Evolutionary conservation across 2,113 vertebrate species (phyloP), one percentile per base, ranked within the genome.

Genomic region (Vireo altiloquus): DNA sequence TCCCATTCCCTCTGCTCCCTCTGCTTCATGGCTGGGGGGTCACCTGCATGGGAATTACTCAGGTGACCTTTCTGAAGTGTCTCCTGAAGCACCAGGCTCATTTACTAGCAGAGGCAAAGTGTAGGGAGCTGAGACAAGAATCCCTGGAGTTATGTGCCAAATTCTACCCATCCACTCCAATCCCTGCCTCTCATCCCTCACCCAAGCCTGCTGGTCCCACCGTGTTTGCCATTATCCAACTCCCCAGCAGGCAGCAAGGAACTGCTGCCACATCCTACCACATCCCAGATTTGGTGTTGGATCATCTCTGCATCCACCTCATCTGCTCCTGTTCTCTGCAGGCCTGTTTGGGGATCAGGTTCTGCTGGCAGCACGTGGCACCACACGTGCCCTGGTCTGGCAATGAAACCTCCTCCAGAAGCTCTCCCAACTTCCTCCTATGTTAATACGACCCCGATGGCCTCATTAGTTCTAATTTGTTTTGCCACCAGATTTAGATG

Each of bases 401-500:
- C 89, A 95, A 6, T 27, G 71, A 92, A 95, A 14, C n/a, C 70
- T 82, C 70, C 60, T 78, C 71, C 46, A 0, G 83, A 92, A 96
- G 70, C 80, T 89, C 84, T 95, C 89, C 89, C 37, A 8, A 78
- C 88, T 54, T 59, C 52, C 70, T 44, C 60, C 47, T 49, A 1
- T 90, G 85, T 78, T 93, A 81, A 90, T 71, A 21, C 70, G 91
- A 97, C 96, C 95, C 93, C 74, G 95, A 95, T 88, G 95, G 81
- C 91, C 96, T 97, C 96, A 96, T 97, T 96, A 97, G 88, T 59
- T 94, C 94, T 97, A 97, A 97, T 97, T 97, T 97, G 95, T 96
- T 94, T 97, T 92, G 96, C 94, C 90, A 94, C 78, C 61, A 57
- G 91, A 88, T 92, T 95, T 81, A 93, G 91, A 92, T 87, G 94